Base-by-base conservation (phyloP, 2,888 invertebrate genomes). In the Pocota personata region DNA sequence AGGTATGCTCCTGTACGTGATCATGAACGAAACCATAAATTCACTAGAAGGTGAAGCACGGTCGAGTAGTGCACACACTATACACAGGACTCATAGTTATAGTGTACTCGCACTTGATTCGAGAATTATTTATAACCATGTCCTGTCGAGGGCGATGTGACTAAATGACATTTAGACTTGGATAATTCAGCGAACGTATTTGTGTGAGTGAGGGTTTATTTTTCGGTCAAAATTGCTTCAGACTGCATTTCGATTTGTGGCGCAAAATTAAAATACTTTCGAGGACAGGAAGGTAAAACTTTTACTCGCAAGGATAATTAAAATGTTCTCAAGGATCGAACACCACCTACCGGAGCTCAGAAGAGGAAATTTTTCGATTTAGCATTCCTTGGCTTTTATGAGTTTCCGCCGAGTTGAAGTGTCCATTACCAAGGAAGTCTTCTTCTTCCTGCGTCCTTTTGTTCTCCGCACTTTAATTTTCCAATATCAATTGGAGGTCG, bases 111-210 rank as follows among this genome's bases (percentile, higher is more conserved):
- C 55, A 78, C 75, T 80, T 71, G 69, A 80, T 71, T 69, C 52
- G 50, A 58, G 40, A 43, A 80, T 72, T 84, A 76, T 80, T 84
- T 76, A 80, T 71, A 43, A 50, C 71, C 69, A 58, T 60, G 73
- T 80, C 80, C 75, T 71, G 75, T 48, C 58, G 27, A 72, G 77
- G 43, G 71, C 75, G 35, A 58, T 84, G 64, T 71, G 71, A 60
- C 79, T 84, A 80, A 84, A 75, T 80, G 80, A 76, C 84, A 48
- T 84, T 76, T 76, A 80, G 69, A 71, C 64, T 80, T 19, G 64
- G 80, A 76, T 76, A 69, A 79, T 64, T 72, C 43, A 27, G 32
- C 43, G 7, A 35, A 77, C 77, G 71, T 77, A 77, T 16, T 37
- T 37, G n/a, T 35, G 8, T 35, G 46, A 2, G 27, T 0, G 6